Evolutionary conservation across 1,140 invertebrate species (phyloP).

Genomic region (Ruditapes philippinarum): DNA sequence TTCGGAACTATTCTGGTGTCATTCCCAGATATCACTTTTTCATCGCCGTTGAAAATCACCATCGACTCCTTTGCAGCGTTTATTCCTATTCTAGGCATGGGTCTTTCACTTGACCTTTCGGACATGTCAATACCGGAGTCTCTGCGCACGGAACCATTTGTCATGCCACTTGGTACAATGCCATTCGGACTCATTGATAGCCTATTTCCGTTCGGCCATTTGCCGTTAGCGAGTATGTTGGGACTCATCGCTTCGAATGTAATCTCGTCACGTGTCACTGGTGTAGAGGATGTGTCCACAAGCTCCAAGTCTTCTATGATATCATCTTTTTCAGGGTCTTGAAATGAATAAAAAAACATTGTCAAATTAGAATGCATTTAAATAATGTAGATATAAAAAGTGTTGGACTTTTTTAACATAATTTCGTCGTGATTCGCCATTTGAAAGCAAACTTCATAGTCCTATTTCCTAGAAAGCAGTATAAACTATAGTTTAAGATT

Average conservation of each 20-base stretch:
- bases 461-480: no score
- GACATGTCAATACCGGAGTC: conserved; percentile 54
- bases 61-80: conserved; percentile 53
- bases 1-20: conserved; percentile 59
- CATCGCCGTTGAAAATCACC: conserved; percentile 61
- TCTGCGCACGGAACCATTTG: not conserved
- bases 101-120: conserved; percentile 36
- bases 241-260: conserved; percentile 57
- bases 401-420: no score
- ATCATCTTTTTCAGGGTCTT: conserved; percentile 61
- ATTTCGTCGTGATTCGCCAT: no score
- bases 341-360: no score
- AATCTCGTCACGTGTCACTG: conserved; percentile 51
- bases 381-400: no score
- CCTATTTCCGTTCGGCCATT: conserved; percentile 12
- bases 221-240: conserved; percentile 48
- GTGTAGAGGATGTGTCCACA: not conserved
- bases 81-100: conserved; percentile 47
- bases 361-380: no score
- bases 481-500: no score
- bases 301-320: conserved; percentile 52
- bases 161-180: not conserved
- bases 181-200: not conserved
- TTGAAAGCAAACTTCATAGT: no score
- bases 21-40: conserved; percentile 64